Percentiles rank a stretch among this genome's conserved stretches.
Evolutionary conservation across 2,888 invertebrate species (phyloP).

Genomic region (Clitarchus hookeri): DNA sequence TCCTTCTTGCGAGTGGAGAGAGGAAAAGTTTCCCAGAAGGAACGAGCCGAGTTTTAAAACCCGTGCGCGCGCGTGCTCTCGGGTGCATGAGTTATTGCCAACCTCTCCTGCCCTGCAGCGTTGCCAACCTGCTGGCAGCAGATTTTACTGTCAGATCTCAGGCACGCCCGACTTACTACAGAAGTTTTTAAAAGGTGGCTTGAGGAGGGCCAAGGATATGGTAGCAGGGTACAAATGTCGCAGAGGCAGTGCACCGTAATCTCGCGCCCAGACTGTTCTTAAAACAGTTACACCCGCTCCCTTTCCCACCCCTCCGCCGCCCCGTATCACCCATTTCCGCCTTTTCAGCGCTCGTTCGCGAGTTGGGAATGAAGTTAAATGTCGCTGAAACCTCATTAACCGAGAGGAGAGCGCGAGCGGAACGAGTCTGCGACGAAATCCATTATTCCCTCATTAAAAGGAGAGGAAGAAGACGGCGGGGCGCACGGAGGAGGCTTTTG

Average conservation of each 20-base stretch:
- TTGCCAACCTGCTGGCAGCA: slow-evolving; percentile 4
- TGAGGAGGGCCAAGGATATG: not conserved
- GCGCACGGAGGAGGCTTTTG: too few species aligned
- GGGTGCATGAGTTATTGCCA: slow-evolving; percentile 16
- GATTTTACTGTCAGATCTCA: slow-evolving; percentile 21
- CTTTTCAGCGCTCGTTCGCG: not conserved
- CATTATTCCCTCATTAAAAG: slow-evolving; percentile 3
- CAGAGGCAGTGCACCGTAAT: not conserved
- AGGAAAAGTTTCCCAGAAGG: not conserved
- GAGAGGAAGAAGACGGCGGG: not conserved
- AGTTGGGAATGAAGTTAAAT: not conserved
- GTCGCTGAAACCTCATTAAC: slow-evolving; percentile 10
- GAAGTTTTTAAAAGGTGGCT: not conserved
- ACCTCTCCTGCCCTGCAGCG: not conserved
- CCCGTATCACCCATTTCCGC: not conserved
- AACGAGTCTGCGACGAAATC: not conserved
- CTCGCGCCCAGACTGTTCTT: not conserved
- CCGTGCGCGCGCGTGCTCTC: too few species aligned
- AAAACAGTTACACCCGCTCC: not conserved
- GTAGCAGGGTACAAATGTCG: not conserved
- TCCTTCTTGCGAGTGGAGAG: slow-evolving; percentile 10
- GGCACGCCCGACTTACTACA: not conserved
- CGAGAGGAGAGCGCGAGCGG: not conserved
- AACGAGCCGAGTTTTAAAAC: not conserved
- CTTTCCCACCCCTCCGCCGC: not conserved